Evolutionary conservation across 1,140 invertebrate species (phyloP), one percentile per base, ranked within the genome.

Genomic region (Procambarus virginalis): DNA sequence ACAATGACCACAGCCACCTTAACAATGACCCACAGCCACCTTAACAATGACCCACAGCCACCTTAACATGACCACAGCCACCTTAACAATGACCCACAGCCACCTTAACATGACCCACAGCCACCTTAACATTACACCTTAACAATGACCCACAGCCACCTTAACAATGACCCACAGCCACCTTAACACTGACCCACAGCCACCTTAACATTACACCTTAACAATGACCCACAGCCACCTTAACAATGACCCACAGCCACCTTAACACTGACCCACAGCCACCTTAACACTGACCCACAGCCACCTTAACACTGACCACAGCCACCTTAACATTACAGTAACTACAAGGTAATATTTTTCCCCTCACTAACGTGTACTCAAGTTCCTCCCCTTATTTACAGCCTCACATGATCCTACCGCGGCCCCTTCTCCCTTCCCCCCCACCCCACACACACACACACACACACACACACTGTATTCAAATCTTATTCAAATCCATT

Each of bases 401-500:
- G 9, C 20, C 20, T 64, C 60, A 14, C 20, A 6, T 12, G 6
- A 6, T 12, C 4, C 51, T 34, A n/a, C 5, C 20, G 22, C 5
- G 51, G 4, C 60, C 12, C 60, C 2, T 64, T 64, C 4, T 17
- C 17, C 60, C 17, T 20, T 17, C 45, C 68, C 14, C 34, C 51
- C 46, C 22, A 14, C 64, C 68, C 68, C 46, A n/a, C 75, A 55
- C 84, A 17, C 58, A 17, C 22, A 48, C 68, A 2, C 82, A 49
- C 64, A 6, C 73, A 22, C 70, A n/a, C 20, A 12, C 73, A 76
- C 84, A 49, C 75, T 49, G 84, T 86, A 86, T 86, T 86, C 75
- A 86, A 86, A 86, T 86, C 75, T 79, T 78, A 86, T 86, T 86
- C 84, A 86, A 86, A 86, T 86, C 84, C 84, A 78, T 86, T 78